Percentiles rank a stretch among this genome's conserved stretches.
phyloP scores from a whole-genome alignment of 2,888 invertebrate species.

The Lepetodrilus schrolli region DNA sequence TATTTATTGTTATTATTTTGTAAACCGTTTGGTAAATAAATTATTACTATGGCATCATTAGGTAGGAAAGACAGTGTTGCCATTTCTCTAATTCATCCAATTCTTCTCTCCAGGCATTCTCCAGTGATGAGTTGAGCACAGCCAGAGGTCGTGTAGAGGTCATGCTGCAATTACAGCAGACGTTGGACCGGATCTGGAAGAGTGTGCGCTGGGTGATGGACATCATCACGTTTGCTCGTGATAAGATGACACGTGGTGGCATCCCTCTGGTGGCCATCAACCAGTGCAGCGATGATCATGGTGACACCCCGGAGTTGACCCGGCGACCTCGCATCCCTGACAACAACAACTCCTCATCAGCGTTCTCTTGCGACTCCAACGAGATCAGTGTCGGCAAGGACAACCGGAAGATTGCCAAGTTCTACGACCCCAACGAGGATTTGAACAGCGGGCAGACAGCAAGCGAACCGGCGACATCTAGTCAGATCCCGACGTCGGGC shows the following conservation, averaged over 20 bases:
- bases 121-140: conserved; percentile 87
- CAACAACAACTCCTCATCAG: conserved; percentile 56
- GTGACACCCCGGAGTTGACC: conserved; percentile 20
- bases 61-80: no score
- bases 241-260: conserved; percentile 78
- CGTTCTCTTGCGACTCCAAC: conserved; percentile 55
- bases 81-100: not conserved
- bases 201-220: conserved; percentile 97
- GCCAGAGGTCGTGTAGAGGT: conserved; percentile 89
- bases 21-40: no score
- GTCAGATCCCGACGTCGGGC: conserved; percentile 55
- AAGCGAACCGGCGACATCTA: not conserved
- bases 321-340: conserved; percentile 45
- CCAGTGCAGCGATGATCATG: conserved; percentile 32
- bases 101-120: conserved; percentile 83
- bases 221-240: conserved; percentile 93
- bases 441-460: not conserved
- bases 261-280: conserved; percentile 71
- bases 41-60: no score
- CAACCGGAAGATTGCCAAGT: conserved; percentile 67
- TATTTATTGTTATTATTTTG: no score
- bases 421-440: conserved; percentile 69
- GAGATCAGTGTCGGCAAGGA: conserved; percentile 68
- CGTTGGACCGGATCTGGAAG: conserved; percentile 93
- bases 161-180: conserved; percentile 88